Percentiles rank a stretch among this genome's conserved stretches.
These are phyloP conservation scores for Rostratula benghalensis DNA, from an alignment of 2,113 vertebrate genomes.

Conservation along the genomic window DNA sequence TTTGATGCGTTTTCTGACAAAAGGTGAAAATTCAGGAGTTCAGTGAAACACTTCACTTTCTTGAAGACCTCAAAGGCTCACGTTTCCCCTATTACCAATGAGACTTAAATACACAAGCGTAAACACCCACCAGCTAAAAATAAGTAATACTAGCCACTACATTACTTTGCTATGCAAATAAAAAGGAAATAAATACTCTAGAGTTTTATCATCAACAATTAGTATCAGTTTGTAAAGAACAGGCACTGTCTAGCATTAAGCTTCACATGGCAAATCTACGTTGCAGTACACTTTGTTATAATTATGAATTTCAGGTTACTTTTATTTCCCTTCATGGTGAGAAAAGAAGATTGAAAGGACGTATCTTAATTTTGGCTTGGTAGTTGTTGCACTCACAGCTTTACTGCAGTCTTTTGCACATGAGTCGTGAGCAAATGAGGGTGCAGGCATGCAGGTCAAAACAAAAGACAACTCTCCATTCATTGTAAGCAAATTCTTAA, in stretches of 20 bases:
- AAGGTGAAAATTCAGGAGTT: background rate
- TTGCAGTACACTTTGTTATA: background rate
- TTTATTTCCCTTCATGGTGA: background rate
- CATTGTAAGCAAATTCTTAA: background rate
- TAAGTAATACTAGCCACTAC: background rate
- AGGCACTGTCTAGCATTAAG: background rate
- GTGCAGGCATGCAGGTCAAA: background rate
- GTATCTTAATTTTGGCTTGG: background rate
- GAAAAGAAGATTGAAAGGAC: background rate
- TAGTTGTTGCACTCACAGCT: background rate
- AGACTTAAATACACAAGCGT: background rate
- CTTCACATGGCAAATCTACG: background rate
- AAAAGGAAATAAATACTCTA: background rate
- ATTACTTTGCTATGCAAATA: background rate
- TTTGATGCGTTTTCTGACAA: conserved; percentile 96
- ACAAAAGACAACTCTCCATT: background rate
- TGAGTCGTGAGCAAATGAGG: background rate
- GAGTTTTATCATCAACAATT: background rate
- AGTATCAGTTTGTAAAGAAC: background rate
- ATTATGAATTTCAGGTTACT: background rate
- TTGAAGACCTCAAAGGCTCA: background rate
- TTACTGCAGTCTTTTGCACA: background rate
- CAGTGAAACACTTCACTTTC: background rate
- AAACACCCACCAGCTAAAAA: background rate
- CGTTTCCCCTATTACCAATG: background rate